Evolutionary conservation across 2,797 vertebrate species (phyloP), one percentile per base, ranked within the genome.

Genomic region (Tadarida brasiliensis): DNA sequence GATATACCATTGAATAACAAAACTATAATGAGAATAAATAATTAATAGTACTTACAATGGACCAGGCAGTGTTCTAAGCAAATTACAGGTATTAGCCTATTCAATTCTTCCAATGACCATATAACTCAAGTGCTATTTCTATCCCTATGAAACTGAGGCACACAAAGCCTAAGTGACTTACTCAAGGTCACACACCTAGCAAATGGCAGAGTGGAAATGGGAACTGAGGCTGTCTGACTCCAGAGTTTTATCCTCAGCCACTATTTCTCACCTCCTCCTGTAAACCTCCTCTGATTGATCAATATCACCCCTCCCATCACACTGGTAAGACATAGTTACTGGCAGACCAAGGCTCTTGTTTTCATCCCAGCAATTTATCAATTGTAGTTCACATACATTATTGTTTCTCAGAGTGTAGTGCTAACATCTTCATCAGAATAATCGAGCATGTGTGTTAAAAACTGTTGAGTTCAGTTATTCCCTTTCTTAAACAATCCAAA

Each of bases 401-500:
- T 19, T 24, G 59, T 17, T 73, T 77, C 51, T 22, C 54, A 33
- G 95, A 84, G 39, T 73, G 7, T 4, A 77, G 12, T 59, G 7
- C 49, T 68, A 71, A 47, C 7, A 30, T 57, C 11, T 20, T 51
- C 44, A 44, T 63, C 24, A 71, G 28, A 91, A 71, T 65, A 33
- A 84, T 67, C 20, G 7, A 70, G 26, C 12, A 33, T 5, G 1
- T 67, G 19, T 68, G 11, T 63, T 95, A 54, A 90, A 94, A 93
- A 85, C 4, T 16, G 10, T 11, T 59, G 7, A 49, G 19, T 61
- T 67, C 59, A 61, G 3, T 39, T 65, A 67, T 6, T 85, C 7
- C 26, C 24, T 88, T 90, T 95, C 33, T 90, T 82, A 91, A 87
- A 74, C 15, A 47, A 91, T 56, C 4, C 26, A 28, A 73, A 90